phyloP scores from a whole-genome alignment of 2,797 vertebrate species.

The Xenops minutus region DNA sequence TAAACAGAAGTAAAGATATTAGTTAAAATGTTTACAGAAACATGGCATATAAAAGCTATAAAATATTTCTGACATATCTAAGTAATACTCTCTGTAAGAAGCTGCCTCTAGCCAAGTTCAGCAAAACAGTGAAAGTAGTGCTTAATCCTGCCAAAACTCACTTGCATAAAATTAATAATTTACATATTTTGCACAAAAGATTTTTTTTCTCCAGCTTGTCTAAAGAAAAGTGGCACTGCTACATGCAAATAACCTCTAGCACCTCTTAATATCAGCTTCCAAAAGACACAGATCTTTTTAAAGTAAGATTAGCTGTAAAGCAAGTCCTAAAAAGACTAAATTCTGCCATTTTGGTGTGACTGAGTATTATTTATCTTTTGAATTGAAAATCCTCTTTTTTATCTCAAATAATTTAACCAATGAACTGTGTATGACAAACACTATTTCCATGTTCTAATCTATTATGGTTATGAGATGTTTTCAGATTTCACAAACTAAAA shows the following conservation, averaged over 20 bases:
- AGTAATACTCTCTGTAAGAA: neutral
- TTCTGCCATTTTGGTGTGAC: neutral
- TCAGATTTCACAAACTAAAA: neutral
- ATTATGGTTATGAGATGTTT: neutral
- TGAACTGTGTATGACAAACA: neutral
- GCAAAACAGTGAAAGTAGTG: neutral
- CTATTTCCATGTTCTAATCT: neutral
- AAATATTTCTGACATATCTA: neutral
- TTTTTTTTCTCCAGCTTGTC: neutral
- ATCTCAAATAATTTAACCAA: neutral
- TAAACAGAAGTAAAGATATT: neutral
- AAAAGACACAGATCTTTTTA: neutral
- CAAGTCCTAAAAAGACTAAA: neutral
- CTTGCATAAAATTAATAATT: neutral
- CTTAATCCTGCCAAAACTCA: neutral
- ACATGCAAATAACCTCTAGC: neutral
- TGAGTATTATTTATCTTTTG: neutral
- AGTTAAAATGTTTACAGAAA: conserved; percentile 7
- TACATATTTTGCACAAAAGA: neutral
- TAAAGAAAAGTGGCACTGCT: neutral
- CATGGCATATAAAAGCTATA: neutral
- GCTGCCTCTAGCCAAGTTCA: neutral
- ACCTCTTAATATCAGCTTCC: neutral
- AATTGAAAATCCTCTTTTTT: neutral
- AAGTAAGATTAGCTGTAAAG: neutral